Evolutionary conservation across 2,113 vertebrate species (phyloP).

Genomic region (Zosterops lateralis): DNA sequence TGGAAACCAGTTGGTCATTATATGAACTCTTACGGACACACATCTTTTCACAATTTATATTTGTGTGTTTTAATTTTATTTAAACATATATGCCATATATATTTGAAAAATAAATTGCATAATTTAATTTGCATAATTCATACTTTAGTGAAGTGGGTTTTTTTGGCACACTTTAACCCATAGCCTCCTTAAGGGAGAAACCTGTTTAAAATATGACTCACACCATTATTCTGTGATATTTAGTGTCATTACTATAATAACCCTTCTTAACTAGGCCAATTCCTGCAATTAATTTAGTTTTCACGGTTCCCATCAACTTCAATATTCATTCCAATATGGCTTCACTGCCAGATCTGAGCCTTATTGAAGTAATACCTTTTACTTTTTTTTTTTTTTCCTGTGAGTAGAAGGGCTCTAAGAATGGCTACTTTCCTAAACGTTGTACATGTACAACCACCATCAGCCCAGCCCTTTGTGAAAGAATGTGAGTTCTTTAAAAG

Average conservation of each 20-base stretch:
- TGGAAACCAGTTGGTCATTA: background rate
- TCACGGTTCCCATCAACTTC: conserved; percentile 27
- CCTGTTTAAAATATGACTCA: conserved; percentile 9
- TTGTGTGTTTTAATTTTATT: background rate
- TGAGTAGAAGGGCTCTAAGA: conserved; percentile 45
- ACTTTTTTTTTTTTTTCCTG: background rate
- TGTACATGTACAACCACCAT: background rate
- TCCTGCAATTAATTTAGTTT: conserved; percentile 36
- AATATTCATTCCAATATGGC: background rate
- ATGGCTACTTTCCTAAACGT: conserved; percentile 23
- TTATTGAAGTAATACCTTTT: conserved; percentile 37
- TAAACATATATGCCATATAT: background rate
- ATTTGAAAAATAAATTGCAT: background rate
- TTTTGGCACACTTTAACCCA: background rate
- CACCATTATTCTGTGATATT: background rate
- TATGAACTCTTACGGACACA: background rate
- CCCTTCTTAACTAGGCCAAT: background rate
- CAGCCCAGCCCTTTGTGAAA: conserved; percentile 18
- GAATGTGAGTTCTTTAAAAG: background rate
- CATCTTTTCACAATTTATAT: background rate
- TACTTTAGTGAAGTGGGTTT: background rate
- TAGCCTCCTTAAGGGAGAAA: background rate
- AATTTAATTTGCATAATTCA: background rate
- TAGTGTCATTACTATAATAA: conserved; percentile 24
- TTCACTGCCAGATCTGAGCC: conserved; percentile 9